Evolutionary conservation across 2,113 vertebrate genomes (phyloP), one percentile per base, ranked within the genome.

Genomic region (Microcebus tavaratra): DNA sequence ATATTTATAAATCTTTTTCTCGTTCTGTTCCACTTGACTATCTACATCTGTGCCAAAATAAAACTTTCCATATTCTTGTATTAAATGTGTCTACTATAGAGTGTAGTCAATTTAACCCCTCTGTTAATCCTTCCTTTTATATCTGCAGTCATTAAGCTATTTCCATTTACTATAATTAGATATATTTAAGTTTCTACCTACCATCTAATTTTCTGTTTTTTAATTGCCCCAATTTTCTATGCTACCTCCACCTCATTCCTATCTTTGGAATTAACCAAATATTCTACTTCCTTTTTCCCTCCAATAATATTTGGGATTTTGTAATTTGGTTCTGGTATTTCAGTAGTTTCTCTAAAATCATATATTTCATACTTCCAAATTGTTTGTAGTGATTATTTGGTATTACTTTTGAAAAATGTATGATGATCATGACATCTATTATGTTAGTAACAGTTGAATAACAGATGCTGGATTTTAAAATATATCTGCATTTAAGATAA

Each of bases 401-500:
- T 79, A 53, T 72, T 73, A 75, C 39, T 83, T 96, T 82, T 36
- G 48, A 76, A 96, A 87, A 79, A 36, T 29, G 21, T 36, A 83
- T 39, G 14, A 67, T 57, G 45, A 75, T 31, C 12, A 61, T 53
- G 50, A 53, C 86, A 29, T 55, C 17, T 42, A 61, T 68, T 48
- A 72, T 25, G 83, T 50, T 78, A 94, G n/a, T 90, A 88, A 88
- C 31, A 83, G 61, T 8, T 48, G 9, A 94, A 72, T 72, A 80
- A 93, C 20, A 95, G 31, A 55, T 39, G 34, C 27, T 50, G 23
- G 4, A 39, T 39, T 8, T 68, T 31, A 42, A 68, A 65, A 48
- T n/a, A 23, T 8, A 63, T 63, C 68, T 70, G n/a, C 21, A 96
- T 75, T 88, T 81, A 96, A 85, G 21, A n/a, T n/a, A 88, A 83